Base-by-base conservation (phyloP, 2,888 invertebrate species). In the Drosophila buzzatii region DNA sequence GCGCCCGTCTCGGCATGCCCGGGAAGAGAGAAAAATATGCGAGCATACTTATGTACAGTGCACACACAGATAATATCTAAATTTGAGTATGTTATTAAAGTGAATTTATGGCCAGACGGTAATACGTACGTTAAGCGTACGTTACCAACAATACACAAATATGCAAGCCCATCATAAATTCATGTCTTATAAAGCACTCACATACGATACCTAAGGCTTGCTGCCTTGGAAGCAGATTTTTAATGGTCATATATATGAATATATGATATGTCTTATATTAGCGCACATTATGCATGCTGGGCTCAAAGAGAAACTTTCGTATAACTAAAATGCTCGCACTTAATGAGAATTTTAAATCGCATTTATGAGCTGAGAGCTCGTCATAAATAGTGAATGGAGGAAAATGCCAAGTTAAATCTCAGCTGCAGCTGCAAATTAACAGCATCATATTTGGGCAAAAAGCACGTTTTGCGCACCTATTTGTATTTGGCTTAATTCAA, bases 31-130 rank as follows among this genome's bases (percentile, higher is more conserved):
- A 12, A 61, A 73, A 45, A 56, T 63, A 55, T 44, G 45, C 57
- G 18, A 42, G 39, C 23, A 76, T 41, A 23, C 65, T 47, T 55
- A 74, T 66, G 59, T 58, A 53, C 69, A 79, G 71, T 37, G 20
- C 64, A 76, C 64, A 76, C 70, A 69, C 53, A 61, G 79, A 82
- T 76, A 79, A 76, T 77, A 85, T 84, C 83, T 77, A 71, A 85
- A 85, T 82, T 82, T 88, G 73, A 88, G 89, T 88, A 80, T 88
- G 83, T 85, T 88, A 88, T 82, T 85, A 85, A 82, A 70, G 61
- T 55, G 59, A 80, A 84, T 85, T 88, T 84, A 84, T 82, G 77
- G 57, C 55, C 70, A 59, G 47, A 37, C 37, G 64, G 44, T 53
- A 39, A 59, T 49, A 74, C 70, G 64, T 57, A 63, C 56, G 69